phyloP scores from a whole-genome alignment of 2,888 invertebrate species.

The Poecilus cupreus region DNA sequence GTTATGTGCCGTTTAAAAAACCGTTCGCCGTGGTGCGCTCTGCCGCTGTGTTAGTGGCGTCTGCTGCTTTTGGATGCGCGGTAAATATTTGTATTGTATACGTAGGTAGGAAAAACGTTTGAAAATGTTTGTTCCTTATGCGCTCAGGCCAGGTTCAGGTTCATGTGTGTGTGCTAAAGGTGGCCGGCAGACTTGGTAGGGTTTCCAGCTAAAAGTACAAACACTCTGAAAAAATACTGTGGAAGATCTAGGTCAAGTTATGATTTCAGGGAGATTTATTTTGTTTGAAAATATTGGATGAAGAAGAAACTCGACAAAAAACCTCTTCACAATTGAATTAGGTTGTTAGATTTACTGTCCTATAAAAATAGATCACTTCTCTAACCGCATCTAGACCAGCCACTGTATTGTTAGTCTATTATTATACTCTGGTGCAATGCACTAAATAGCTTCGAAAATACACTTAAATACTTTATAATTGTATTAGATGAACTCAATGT shows the following conservation, averaged over 20 bases:
- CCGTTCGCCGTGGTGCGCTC: background rate
- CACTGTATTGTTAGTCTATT: conserved; percentile 18
- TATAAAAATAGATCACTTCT: conserved; percentile 32
- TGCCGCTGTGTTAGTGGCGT: background rate
- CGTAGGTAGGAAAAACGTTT: conserved; percentile 29
- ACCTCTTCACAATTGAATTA: conserved; percentile 31
- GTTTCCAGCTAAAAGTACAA: background rate
- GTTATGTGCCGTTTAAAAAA: conserved; percentile 49
- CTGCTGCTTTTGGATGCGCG: conserved; percentile 1
- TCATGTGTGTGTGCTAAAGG: too few species aligned
- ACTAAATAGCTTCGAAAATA: conserved; percentile 10
- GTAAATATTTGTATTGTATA: conserved; percentile 51
- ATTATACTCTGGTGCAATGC: background rate
- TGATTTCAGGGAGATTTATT: conserved; percentile 21
- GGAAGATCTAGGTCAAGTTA: conserved; percentile 37
- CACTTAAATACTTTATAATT: background rate
- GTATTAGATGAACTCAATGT: too few species aligned
- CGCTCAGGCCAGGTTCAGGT: too few species aligned
- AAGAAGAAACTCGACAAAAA: conserved; percentile 4
- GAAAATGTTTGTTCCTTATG: conserved; percentile 46
- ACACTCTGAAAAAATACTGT: conserved; percentile 7
- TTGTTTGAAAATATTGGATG: conserved; percentile 12
- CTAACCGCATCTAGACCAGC: background rate
- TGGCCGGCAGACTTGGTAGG: too few species aligned
- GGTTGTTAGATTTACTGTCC: conserved; percentile 9